Percentiles rank a stretch among this genome's conserved stretches.
Conservation (phyloP, 2,113 vertebrate species). For the Murina feae region DNA sequence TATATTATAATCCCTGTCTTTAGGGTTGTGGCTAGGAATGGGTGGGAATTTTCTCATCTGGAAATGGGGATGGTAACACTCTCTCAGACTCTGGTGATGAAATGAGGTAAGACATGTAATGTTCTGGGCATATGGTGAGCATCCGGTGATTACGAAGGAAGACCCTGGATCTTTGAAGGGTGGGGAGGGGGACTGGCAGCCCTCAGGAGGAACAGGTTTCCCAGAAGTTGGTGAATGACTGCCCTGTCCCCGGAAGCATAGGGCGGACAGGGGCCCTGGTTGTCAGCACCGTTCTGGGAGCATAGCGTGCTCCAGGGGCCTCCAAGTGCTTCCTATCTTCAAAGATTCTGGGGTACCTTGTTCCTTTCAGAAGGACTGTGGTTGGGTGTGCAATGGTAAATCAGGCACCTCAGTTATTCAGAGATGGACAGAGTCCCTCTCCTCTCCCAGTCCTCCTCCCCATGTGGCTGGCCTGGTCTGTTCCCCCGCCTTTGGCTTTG, state of each 20-base stretch:
- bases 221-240: neutral
- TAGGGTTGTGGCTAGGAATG: neutral
- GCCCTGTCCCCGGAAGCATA: neutral
- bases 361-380: neutral
- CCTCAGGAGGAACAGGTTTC: neutral
- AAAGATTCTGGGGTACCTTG: neutral
- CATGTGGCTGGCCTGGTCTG: neutral
- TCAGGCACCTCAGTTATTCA: neutral
- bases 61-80: neutral
- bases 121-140: neutral
- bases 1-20: neutral
- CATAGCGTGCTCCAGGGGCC: too few species aligned
- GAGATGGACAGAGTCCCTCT: neutral
- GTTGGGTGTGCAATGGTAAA: neutral
- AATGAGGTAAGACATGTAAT: fast-evolving
- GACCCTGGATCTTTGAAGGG: neutral
- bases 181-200: neutral
- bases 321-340: neutral
- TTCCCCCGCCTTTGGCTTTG: neutral
- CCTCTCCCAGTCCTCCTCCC: neutral
- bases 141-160: neutral
- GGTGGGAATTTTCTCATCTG: neutral
- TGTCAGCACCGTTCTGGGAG: neutral
- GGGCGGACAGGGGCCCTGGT: neutral
- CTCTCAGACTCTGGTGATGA: neutral